Conservation (phyloP, 2,113 vertebrate species). For the Anolis carolinensis region DNA sequence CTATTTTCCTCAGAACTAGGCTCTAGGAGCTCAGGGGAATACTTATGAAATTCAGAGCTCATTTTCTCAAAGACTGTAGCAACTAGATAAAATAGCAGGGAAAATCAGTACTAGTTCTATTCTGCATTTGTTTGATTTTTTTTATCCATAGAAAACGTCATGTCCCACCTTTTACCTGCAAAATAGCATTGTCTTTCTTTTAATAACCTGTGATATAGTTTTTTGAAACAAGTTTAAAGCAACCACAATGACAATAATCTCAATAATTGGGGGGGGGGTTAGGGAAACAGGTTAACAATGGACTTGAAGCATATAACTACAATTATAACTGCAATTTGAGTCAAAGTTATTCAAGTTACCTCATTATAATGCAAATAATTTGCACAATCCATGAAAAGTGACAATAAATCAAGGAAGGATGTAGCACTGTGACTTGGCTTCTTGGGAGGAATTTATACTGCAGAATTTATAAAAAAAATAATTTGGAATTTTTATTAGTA, state of each 20-base stretch:
- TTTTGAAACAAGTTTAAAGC: no score
- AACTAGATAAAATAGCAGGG: constrained; percentile 26
- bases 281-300: background rate
- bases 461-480: no score
- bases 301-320: background rate
- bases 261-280: background rate
- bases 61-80: constrained; percentile 46
- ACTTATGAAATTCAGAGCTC: constrained; percentile 35
- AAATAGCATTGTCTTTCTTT: background rate
- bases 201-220: background rate
- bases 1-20: background rate
- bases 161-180: background rate
- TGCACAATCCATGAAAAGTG: background rate
- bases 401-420: background rate
- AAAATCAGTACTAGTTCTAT: constrained; percentile 38
- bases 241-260: background rate
- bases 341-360: background rate
- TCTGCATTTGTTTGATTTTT: constrained; percentile 18
- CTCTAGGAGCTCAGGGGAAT: background rate
- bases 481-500: no score
- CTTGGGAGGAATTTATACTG: no score
- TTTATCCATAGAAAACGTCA: background rate
- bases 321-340: background rate
- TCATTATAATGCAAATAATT: background rate
- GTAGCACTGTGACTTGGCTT: background rate